Conservation (phyloP, 2,797 vertebrate genomes). For the Muraenolepis orangiensis region DNA sequence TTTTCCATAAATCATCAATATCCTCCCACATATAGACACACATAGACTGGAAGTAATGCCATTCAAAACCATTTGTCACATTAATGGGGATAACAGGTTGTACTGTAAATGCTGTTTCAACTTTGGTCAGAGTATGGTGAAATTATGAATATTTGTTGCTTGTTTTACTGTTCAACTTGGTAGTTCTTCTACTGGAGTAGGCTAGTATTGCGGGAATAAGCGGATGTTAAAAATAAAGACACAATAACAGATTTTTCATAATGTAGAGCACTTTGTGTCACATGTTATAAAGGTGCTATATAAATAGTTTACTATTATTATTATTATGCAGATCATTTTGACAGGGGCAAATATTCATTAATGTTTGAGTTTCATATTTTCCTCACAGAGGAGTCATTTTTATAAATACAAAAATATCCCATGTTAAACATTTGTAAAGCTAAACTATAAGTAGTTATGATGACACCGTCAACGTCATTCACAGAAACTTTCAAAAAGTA, state of each 20-base stretch:
- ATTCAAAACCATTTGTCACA: background rate
- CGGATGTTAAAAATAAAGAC: too few relatives aligned
- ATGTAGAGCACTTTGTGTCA: background rate
- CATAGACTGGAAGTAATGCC: background rate
- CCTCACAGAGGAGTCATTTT: background rate
- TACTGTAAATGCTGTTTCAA: background rate
- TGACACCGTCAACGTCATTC: background rate
- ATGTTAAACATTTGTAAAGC: background rate
- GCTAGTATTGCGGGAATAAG: too few relatives aligned
- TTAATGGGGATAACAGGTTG: background rate
- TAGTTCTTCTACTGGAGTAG: background rate
- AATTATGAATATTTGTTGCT: background rate
- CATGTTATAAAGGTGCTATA: background rate
- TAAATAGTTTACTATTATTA: background rate
- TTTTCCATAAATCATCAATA: background rate
- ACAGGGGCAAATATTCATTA: background rate
- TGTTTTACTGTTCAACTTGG: background rate
- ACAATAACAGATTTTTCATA: too few relatives aligned
- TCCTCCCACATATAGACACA: background rate
- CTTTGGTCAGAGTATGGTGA: background rate
- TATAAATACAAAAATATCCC: background rate
- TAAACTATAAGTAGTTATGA: background rate
- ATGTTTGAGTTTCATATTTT: background rate
- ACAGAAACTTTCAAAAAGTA: background rate
- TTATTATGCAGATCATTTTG: background rate